phyloP scores from a whole-genome alignment of 2,113 vertebrate species.

The Crocuta crocuta region DNA sequence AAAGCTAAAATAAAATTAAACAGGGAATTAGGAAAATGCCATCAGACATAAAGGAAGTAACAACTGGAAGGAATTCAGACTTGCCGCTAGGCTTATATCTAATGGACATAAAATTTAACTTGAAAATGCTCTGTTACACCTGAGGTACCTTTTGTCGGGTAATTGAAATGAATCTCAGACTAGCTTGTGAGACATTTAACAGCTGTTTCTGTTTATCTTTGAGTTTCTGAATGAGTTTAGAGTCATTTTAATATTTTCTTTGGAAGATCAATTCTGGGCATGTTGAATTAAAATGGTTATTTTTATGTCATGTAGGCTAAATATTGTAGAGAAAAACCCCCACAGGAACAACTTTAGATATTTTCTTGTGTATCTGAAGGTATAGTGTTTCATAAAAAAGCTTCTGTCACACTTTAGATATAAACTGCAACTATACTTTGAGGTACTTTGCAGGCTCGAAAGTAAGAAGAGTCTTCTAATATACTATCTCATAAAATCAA shows the following conservation, averaged over 20 bases:
- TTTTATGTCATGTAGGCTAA: constrained; percentile 82
- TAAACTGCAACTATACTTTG: constrained; percentile 36
- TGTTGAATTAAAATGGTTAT: constrained; percentile 80
- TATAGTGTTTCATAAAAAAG: constrained; percentile 33
- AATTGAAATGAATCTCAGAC: constrained; percentile 84
- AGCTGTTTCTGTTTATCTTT: constrained; percentile 86
- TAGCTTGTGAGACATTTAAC: constrained; percentile 84
- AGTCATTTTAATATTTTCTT: constrained; percentile 83
- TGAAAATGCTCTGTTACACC: constrained; percentile 81
- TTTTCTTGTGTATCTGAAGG: constrained; percentile 67
- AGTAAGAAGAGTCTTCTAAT: constrained; percentile 56
- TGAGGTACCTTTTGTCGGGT: constrained; percentile 78
- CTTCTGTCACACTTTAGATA: constrained; percentile 69
- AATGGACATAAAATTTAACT: constrained; percentile 81
- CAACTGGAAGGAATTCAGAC: constrained; percentile 75
- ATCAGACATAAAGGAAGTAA: constrained; percentile 75
- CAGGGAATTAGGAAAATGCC: constrained; percentile 72
- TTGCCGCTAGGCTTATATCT: constrained; percentile 73
- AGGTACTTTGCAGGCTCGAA: constrained; percentile 45
- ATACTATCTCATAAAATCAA: constrained; percentile 74
- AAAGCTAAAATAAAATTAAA: constrained; percentile 68
- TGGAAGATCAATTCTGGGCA: constrained; percentile 79
- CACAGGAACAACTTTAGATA: constrained; percentile 56
- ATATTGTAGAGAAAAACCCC: constrained; percentile 53
- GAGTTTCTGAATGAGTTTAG: constrained; percentile 80